phyloP scores from a whole-genome alignment of 2,797 vertebrate species.

The Gallinago nigripennis region DNA sequence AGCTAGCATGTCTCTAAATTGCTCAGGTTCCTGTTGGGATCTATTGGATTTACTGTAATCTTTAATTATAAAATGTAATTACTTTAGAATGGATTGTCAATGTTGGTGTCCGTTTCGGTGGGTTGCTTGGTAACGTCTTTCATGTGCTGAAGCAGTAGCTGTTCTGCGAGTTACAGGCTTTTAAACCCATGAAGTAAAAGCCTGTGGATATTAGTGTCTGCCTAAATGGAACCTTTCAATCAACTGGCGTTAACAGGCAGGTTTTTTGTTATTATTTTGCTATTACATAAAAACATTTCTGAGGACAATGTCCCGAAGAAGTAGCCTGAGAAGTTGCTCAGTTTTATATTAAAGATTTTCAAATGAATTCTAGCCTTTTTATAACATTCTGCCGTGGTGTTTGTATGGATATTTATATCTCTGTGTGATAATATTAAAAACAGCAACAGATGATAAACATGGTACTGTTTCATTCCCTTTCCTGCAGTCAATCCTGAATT shows the following conservation, averaged over 20 bases:
- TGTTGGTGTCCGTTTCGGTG: conserved; percentile 44
- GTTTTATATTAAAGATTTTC: not conserved
- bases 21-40: conserved; percentile 56
- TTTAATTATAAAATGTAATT: conserved; percentile 76
- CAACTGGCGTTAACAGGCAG: not conserved
- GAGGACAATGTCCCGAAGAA: not conserved
- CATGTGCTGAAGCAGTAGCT: conserved; percentile 42
- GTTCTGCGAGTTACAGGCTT: conserved; percentile 33
- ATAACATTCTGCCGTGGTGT: not conserved
- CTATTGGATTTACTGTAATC: conserved; percentile 73
- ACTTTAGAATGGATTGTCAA: conserved; percentile 70
- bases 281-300: not conserved
- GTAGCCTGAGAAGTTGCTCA: not conserved
- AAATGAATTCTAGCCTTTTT: not conserved
- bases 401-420: not conserved
- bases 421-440: not conserved
- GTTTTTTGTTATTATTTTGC: not conserved
- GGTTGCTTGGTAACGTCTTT: conserved; percentile 75
- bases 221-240: conserved; percentile 48
- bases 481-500: not conserved
- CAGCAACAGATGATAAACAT: not conserved
- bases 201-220: not conserved
- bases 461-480: not conserved
- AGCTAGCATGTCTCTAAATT: not conserved
- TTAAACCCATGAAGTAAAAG: conserved; percentile 6